Evolutionary conservation across 1,140 invertebrate species (phyloP).

Genomic region (Telenomus remus): DNA sequence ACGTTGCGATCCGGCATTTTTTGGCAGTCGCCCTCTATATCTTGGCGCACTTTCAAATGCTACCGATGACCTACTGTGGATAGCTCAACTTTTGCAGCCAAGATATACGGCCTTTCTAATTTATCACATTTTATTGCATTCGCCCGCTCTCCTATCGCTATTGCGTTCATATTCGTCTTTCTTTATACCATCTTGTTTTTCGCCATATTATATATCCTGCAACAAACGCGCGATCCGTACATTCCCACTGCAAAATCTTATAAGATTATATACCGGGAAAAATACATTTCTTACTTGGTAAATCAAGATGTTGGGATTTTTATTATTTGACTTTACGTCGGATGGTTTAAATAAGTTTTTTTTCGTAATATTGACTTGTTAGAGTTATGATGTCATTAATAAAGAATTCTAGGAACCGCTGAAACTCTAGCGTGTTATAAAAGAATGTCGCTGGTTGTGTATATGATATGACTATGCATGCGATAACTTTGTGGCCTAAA

Average conservation of each 20-base stretch:
- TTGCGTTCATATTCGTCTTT: neutral
- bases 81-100: neutral
- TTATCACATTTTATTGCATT: constrained; percentile 19
- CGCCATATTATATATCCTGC: neutral
- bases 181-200: neutral
- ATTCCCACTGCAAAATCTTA: too few species aligned
- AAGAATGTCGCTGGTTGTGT: constrained; percentile 19
- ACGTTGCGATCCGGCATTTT: constrained; percentile 13
- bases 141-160: neutral
- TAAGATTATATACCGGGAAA: too few species aligned
- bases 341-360: too few species aligned
- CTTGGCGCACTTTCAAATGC: constrained; percentile 16
- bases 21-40: constrained; percentile 8
- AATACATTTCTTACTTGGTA: too few species aligned
- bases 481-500: constrained; percentile 20
- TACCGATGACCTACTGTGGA: constrained; percentile 14
- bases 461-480: constrained; percentile 3
- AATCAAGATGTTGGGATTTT: too few species aligned
- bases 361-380: too few species aligned
- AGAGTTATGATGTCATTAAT: too few species aligned
- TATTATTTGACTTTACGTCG: too few species aligned
- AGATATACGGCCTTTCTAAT: neutral
- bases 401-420: neutral
- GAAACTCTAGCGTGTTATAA: constrained; percentile 16
- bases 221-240: too few species aligned